Percentiles rank a stretch among this genome's conserved stretches.
Evolutionary conservation across 2,797 vertebrate genomes (phyloP).

Genomic region (Podarcis siculus): DNA sequence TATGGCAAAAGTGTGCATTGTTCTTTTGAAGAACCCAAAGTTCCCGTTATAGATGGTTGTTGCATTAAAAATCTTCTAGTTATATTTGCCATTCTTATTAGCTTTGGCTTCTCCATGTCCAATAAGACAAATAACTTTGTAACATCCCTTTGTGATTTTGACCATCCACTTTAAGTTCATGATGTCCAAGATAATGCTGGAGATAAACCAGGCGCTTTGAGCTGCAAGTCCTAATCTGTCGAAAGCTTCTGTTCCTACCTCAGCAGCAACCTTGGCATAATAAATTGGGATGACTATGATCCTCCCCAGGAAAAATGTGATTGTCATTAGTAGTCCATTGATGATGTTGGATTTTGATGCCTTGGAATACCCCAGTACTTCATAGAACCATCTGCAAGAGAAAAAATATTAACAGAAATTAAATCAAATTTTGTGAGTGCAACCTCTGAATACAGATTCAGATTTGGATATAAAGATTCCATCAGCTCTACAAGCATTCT

Average conservation of each 20-base stretch:
- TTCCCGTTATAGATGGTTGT: constrained; percentile 46
- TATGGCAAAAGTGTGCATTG: constrained; percentile 63
- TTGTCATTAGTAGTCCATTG: constrained; percentile 94
- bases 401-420: constrained; percentile 49
- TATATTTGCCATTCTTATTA: constrained; percentile 91
- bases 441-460: not conserved
- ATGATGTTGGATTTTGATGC: constrained; percentile 91
- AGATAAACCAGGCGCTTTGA: constrained; percentile 90
- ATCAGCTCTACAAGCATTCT: not conserved
- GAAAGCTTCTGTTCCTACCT: constrained; percentile 91
- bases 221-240: constrained; percentile 83
- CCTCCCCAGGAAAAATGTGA: constrained; percentile 92
- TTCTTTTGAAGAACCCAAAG: constrained; percentile 56
- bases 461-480: not conserved
- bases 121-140: constrained; percentile 87
- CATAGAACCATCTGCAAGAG: constrained; percentile 97
- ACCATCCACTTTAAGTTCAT: constrained; percentile 99
- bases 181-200: constrained; percentile 91
- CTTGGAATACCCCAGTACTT: constrained; percentile 92
- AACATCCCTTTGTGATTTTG: constrained; percentile 94
- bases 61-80: constrained; percentile 74
- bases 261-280: constrained; percentile 86
- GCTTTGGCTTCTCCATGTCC: constrained; percentile 74
- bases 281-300: constrained; percentile 92
- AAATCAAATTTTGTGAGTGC: constrained; percentile 6